Percentiles rank a stretch among this genome's conserved stretches.
Evolutionary conservation across 2,797 vertebrate species (phyloP).

Genomic region (Clarias pachynema): DNA sequence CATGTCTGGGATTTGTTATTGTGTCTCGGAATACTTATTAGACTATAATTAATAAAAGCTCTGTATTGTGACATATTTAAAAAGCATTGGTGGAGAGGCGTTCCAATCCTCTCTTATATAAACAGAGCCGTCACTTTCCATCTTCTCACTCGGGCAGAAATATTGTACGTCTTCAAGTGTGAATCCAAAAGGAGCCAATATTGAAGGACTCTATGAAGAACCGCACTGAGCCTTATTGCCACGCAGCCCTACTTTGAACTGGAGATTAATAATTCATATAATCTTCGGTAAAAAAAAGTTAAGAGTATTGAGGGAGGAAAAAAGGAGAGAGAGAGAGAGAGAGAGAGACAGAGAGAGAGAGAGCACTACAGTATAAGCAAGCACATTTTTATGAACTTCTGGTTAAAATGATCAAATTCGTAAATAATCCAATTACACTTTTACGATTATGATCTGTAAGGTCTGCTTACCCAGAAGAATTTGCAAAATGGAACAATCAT

Average conservation of each 20-base stretch:
- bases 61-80: conserved; percentile 3
- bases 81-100: neutral
- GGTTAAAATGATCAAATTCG: neutral
- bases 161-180: neutral
- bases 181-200: conserved; percentile 22
- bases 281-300: neutral
- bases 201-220: neutral
- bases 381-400: neutral
- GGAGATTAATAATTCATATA: conserved; percentile 30
- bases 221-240: neutral
- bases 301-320: neutral
- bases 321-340: neutral
- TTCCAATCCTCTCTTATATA: conserved; percentile 1
- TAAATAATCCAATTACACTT: neutral
- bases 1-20: conserved; percentile 29
- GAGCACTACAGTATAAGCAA: too few species aligned
- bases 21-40: conserved; percentile 16
- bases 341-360: neutral
- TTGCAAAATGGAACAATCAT: neutral
- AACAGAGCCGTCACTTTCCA: conserved; percentile 11
- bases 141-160: conserved; percentile 12
- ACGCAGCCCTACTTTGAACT: conserved; percentile 22
- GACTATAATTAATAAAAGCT: conserved; percentile 21
- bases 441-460: neutral
- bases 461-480: neutral